These are phyloP conservation scores for Lineus longissimus DNA, from an alignment of 1,140 invertebrate species.

Conservation along the genomic window DNA sequence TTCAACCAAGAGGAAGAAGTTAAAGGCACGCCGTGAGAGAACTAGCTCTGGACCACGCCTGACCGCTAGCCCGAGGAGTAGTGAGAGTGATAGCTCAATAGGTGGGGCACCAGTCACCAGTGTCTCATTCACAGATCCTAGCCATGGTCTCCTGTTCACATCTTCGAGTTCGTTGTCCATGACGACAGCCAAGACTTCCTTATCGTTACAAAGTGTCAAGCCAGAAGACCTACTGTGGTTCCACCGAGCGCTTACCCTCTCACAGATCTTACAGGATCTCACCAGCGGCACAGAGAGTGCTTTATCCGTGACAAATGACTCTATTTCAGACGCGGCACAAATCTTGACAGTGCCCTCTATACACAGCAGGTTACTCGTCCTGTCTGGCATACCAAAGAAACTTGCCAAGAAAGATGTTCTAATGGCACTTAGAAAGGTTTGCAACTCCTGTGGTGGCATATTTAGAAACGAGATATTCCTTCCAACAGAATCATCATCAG, in stretches of 20 bases:
- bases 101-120: constrained; percentile 14
- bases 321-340: constrained; percentile 38
- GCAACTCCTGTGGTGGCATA: constrained; percentile 40
- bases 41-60: constrained; percentile 12
- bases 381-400: constrained; percentile 43
- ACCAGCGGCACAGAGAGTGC: constrained; percentile 39
- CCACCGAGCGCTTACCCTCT: constrained; percentile 38
- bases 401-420: constrained; percentile 28
- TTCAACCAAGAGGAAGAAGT: constrained; percentile 45
- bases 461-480: constrained; percentile 41
- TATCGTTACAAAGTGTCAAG: constrained; percentile 21
- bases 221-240: constrained; percentile 50
- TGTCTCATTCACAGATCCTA: not conserved
- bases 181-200: not conserved
- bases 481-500: constrained; percentile 15
- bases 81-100: constrained; percentile 30
- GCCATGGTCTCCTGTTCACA: not conserved
- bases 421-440: constrained; percentile 31
- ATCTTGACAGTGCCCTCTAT: constrained; percentile 32
- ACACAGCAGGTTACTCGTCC: constrained; percentile 40
- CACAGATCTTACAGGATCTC: constrained; percentile 42
- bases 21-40: constrained; percentile 47
- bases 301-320: constrained; percentile 30
- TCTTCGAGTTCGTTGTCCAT: not conserved
- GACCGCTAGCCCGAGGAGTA: constrained; percentile 19